Evolutionary conservation across 2,797 vertebrate genomes (phyloP).

Genomic region (Psittacula derbiana): DNA sequence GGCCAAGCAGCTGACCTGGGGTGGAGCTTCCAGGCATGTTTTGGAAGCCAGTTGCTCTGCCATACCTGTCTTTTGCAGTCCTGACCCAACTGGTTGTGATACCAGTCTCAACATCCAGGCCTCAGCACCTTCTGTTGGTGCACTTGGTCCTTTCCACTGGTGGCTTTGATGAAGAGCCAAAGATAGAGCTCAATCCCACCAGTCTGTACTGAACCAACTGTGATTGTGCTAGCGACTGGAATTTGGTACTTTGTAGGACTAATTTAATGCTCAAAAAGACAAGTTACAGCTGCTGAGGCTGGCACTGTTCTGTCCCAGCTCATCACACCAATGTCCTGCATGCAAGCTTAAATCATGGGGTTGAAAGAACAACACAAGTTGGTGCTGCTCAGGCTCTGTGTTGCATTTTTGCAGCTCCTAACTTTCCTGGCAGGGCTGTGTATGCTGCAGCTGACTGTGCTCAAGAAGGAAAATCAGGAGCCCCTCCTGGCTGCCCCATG

Average conservation of each 20-base stretch:
- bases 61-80: not conserved
- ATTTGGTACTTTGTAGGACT: not conserved
- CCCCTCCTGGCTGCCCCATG: not conserved
- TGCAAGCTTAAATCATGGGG: not conserved
- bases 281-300: not conserved
- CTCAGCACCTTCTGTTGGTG: not conserved
- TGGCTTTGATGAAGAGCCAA: not conserved
- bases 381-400: not conserved
- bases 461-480: not conserved
- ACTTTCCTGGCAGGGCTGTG: not conserved
- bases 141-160: not conserved
- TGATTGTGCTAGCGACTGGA: not conserved
- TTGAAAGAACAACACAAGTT: not conserved
- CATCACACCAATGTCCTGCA: not conserved
- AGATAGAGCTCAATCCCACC: not conserved
- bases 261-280: not conserved
- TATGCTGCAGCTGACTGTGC: not conserved
- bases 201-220: not conserved
- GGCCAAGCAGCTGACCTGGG: not conserved
- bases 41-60: not conserved
- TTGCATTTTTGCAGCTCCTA: not conserved
- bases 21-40: not conserved
- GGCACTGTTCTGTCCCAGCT: not conserved
- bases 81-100: not conserved
- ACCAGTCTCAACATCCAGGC: not conserved